Evolutionary conservation across 2,888 invertebrate species (phyloP).

Genomic region (Isoperla grammatica): DNA sequence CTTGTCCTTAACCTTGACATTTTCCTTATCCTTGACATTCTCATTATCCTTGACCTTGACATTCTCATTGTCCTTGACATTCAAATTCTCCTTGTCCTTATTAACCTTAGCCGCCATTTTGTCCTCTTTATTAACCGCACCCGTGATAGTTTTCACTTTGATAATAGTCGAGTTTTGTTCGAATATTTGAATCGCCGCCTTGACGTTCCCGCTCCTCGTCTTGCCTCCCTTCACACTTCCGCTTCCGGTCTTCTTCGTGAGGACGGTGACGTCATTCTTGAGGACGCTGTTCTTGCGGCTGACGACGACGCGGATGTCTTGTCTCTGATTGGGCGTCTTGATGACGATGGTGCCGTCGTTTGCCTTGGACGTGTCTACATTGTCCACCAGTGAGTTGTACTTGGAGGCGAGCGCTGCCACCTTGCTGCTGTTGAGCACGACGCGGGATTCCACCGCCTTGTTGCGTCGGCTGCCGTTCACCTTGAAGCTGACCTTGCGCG

Average conservation of each 20-base stretch:
- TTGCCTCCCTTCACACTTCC: constrained; percentile 17
- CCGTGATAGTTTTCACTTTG: too few species aligned
- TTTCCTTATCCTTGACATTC: too few species aligned
- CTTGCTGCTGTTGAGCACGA: constrained; percentile 47
- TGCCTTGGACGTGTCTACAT: constrained; percentile 41
- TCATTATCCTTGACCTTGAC: too few species aligned
- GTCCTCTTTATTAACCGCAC: too few species aligned
- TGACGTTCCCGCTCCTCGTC: constrained; percentile 35
- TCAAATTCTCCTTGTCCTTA: too few species aligned
- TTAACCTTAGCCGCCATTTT: too few species aligned
- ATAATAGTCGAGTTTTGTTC: constrained; percentile 34
- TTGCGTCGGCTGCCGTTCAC: constrained; percentile 47
- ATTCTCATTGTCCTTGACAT: too few species aligned
- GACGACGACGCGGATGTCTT: constrained; percentile 28
- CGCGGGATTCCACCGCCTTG: constrained; percentile 39
- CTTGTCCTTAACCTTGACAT: too few species aligned
- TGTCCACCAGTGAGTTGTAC: constrained; percentile 58
- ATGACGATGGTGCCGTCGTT: constrained; percentile 17
- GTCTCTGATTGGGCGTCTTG: constrained; percentile 29
- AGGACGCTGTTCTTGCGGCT: constrained; percentile 30
- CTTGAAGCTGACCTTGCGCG: constrained; percentile 51
- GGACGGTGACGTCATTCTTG: constrained; percentile 44
- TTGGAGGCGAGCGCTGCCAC: constrained; percentile 64
- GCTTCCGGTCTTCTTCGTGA: constrained; percentile 38
- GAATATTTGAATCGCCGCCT: constrained; percentile 42